These are phyloP conservation scores for Hymenochirus boettgeri DNA, from an alignment of 2,113 vertebrate genomes.

Conservation along the genomic window DNA sequence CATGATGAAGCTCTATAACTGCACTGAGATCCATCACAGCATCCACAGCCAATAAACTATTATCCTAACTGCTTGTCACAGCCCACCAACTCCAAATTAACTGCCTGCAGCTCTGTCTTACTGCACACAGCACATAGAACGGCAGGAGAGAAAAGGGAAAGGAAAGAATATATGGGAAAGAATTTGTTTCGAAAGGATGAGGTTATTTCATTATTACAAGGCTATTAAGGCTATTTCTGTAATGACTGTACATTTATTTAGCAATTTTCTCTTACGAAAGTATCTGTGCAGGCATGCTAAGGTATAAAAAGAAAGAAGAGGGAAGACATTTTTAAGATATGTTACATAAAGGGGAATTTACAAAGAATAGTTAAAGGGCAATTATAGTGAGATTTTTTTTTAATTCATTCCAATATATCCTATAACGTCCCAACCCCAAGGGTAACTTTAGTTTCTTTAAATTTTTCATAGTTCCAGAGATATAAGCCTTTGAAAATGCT, in stretches of 20 bases:
- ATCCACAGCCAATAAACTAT: conserved; percentile 85
- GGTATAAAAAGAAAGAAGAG: no score
- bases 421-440: no score
- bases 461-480: no score
- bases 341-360: no score
- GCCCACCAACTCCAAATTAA: conserved; percentile 77
- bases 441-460: no score
- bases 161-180: conserved; percentile 5
- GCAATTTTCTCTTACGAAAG: not conserved
- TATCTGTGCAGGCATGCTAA: not conserved
- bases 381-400: no score
- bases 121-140: conserved; percentile 36
- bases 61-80: conserved; percentile 82
- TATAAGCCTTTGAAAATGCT: no score
- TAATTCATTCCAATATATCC: no score
- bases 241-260: not conserved
- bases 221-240: not conserved
- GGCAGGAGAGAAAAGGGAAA: not conserved
- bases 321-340: no score
- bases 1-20: conserved; percentile 43
- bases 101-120: conserved; percentile 72
- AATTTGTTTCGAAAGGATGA: conserved; percentile 11
- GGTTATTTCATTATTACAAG: not conserved
- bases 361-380: no score
- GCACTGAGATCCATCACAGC: conserved; percentile 62